Evolutionary conservation across 2,888 invertebrate species (phyloP), one percentile per base, ranked within the genome.

Genomic region (Nomada flava): DNA sequence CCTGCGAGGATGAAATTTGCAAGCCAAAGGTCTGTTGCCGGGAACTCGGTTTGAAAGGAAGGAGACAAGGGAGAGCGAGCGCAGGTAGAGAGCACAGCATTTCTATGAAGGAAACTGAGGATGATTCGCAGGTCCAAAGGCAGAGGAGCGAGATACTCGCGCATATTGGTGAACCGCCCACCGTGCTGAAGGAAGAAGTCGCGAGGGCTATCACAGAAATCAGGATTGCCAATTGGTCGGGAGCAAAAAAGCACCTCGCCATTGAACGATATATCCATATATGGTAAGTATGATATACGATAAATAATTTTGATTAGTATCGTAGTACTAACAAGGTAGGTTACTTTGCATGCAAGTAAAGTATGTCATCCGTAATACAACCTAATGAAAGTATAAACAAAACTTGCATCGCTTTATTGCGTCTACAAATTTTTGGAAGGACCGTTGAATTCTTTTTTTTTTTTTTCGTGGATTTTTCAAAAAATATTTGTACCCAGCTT

Each of bases 11-110:
- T 0, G 57, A 64, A n/a, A 26, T 86, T n/a, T 86, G 86, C 72
- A 79, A 59, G 26, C 86, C 86, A 36, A 63, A 73, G 18, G 65
- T 86, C 42, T 86, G 86, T n/a, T 86, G 86, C 47, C 72, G 73
- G 62, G 60, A 23, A 15, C 26, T 2, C 13, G 59, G 50, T 2
- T 50, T 0, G 53, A 53, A 36, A 42, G 29, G 7, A 2, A 50
- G n/a, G 20, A 52, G 47, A 7, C 15, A 18, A 50, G 18, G 50
- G 59, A 72, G 11, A 15, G 0, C 5, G 52, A 55, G 2, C 26
- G 68, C 7, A 23, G 52, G 15, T 5, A 57, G 5, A n/a, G 18
- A 50, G 23, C 20, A 55, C 42, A 36, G 65, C 52, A 42, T 23
- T 44, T 57, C 36, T 59, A 15, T 13, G 10, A 47, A 15, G 29